Evolutionary conservation across 2,113 vertebrate genomes (phyloP), one percentile per base, ranked within the genome.

Genomic region (Pelusios castaneus): DNA sequence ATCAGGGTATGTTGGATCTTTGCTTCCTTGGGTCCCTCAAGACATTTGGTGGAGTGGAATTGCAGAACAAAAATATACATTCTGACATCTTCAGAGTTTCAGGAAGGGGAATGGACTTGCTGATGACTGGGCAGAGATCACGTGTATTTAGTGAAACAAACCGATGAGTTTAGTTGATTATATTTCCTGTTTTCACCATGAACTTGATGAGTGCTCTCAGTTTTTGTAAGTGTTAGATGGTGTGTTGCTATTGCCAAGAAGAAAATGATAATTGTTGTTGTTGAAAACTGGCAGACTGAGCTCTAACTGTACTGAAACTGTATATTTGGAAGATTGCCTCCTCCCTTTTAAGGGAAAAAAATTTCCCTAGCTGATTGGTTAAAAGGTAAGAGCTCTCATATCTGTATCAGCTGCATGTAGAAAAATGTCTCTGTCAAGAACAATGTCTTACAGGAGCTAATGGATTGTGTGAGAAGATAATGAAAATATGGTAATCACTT

Each of bases 101-200:
- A 77, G 87, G 58, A 88, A 91, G 58, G 87, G 82, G 63, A 84
- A 70, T 12, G 31, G 25, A 52, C 60, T 93, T 83, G 67, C 56
- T 89, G 55, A 34, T 77, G 73, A n/a, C 81, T 78, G 56, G 80
- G 91, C 80, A 90, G 47, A 47, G 54, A 51, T 83, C 49, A 56
- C 10, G 2, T 89, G 86, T 78, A 21, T 89, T 89, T 75, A 91
- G 49, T 92, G 91, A 90, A 75, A 75, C 73, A 89, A 70, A 60
- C 58, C 81, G 45, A 82, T 84, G 56, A 25, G 54, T 70, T 87
- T 81, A 87, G 80, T 51, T 94, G 73, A 80, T 93, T 88, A 5
- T 55, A 45, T 90, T 91, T 91, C 83, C 85, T 91, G 58, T 95
- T 97, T 90, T 89, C 80, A 85, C 79, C 34, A 93, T 54, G 84